Evolutionary conservation across 2,888 invertebrate species (phyloP).

Genomic region (Euzophera pinguis): DNA sequence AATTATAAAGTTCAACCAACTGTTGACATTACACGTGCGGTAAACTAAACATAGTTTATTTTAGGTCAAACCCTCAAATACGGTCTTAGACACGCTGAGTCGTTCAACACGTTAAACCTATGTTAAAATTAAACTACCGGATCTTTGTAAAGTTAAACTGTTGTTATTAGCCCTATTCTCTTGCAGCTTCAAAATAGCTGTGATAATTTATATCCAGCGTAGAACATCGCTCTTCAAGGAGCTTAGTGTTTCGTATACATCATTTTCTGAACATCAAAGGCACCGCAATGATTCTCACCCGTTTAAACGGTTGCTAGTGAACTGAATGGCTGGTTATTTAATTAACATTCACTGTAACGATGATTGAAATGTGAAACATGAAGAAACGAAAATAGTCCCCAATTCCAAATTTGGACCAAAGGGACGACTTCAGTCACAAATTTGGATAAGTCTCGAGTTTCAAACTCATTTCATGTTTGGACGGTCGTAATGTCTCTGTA

Average conservation of each 20-base stretch:
- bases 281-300: slow-evolving; percentile 27
- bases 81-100: slow-evolving; percentile 23
- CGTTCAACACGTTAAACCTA: slow-evolving; percentile 34
- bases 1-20: slow-evolving; percentile 16
- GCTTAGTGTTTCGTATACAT: slow-evolving; percentile 36
- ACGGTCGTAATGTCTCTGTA: slow-evolving; percentile 25
- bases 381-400: slow-evolving; percentile 33
- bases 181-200: slow-evolving; percentile 34
- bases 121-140: slow-evolving; percentile 40
- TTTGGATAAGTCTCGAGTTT: slow-evolving; percentile 7
- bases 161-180: slow-evolving; percentile 36
- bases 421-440: not conserved
- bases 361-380: slow-evolving; percentile 56
- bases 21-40: slow-evolving; percentile 19
- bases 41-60: slow-evolving; percentile 21
- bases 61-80: slow-evolving; percentile 18
- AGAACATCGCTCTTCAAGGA: slow-evolving; percentile 29
- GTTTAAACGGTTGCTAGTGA: slow-evolving; percentile 33
- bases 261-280: slow-evolving; percentile 55
- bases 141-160: slow-evolving; percentile 38
- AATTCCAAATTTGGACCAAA: slow-evolving; percentile 28
- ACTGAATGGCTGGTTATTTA: slow-evolving; percentile 40
- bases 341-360: slow-evolving; percentile 46
- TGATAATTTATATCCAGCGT: slow-evolving; percentile 32
- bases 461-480: slow-evolving; percentile 17